phyloP scores from a whole-genome alignment of 1,140 invertebrate species.

The Drosophila repleta region DNA sequence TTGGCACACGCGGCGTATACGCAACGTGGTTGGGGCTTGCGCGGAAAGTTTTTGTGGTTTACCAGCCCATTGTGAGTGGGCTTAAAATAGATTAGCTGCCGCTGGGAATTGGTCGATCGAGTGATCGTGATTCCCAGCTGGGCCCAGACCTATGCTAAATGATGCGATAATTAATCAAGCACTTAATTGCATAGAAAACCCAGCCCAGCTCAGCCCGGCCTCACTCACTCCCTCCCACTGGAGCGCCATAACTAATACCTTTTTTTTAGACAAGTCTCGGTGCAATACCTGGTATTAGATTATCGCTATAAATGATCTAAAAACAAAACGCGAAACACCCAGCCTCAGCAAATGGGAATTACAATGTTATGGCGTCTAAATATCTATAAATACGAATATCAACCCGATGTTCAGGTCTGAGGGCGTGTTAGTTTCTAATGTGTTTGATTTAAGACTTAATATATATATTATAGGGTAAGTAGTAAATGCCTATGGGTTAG shows the following conservation, averaged over 20 bases:
- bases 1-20: constrained; percentile 14
- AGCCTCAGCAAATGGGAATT: constrained; percentile 17
- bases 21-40: constrained; percentile 7
- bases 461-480: not conserved
- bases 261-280: constrained; percentile 21
- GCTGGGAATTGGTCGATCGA: constrained; percentile 1
- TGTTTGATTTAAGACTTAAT: not conserved
- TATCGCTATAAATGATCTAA: constrained; percentile 33
- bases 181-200: constrained; percentile 68
- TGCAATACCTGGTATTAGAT: constrained; percentile 24
- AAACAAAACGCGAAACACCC: constrained; percentile 19
- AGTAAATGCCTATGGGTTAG: too few species aligned
- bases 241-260: constrained; percentile 3
- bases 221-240: constrained; percentile 35
- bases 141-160: constrained; percentile 30
- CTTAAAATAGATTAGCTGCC: constrained; percentile 10
- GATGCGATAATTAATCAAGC: constrained; percentile 64
- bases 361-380: constrained; percentile 12
- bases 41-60: constrained; percentile 26
- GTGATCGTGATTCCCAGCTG: constrained; percentile 29
- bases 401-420: constrained; percentile 10
- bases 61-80: constrained; percentile 3
- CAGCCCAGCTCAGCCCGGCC: too few species aligned
- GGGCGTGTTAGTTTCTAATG: constrained; percentile 4
- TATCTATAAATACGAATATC: constrained; percentile 15